Conservation (phyloP, 2,113 vertebrate genomes). For the Circaetus cinerascens region DNA sequence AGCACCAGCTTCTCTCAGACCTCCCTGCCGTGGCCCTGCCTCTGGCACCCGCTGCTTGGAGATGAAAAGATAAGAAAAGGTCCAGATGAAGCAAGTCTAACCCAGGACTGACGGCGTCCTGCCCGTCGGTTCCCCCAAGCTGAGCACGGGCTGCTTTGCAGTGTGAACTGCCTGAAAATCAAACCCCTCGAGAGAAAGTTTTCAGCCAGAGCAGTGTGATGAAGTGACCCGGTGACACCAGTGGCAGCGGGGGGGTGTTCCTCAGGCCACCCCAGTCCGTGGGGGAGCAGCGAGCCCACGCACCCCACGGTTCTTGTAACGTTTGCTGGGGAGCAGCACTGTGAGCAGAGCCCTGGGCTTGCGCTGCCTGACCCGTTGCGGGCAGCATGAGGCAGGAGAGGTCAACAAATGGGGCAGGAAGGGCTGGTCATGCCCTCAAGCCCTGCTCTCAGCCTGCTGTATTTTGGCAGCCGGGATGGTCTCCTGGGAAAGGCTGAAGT, state of each 20-base stretch:
- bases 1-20: background rate
- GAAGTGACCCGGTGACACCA: background rate
- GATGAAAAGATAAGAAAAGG: background rate
- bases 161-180: background rate
- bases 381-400: background rate
- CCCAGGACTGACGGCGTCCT: accelerated
- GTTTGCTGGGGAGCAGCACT: accelerated
- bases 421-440: background rate
- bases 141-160: background rate
- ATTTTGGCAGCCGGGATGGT: background rate
- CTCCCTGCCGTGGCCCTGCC: background rate
- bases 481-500: background rate
- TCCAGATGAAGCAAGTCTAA: background rate
- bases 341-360: background rate
- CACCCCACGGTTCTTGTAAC: accelerated
- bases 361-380: background rate
- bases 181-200: background rate
- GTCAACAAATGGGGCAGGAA: background rate
- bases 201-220: background rate
- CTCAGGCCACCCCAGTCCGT: background rate
- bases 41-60: background rate
- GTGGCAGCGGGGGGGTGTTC: background rate
- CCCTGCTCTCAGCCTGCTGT: background rate
- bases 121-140: accelerated
- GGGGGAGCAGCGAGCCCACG: accelerated